These are phyloP conservation scores for Drosophila koepferae DNA, from an alignment of 2,888 invertebrate species.

Conservation along the genomic window DNA sequence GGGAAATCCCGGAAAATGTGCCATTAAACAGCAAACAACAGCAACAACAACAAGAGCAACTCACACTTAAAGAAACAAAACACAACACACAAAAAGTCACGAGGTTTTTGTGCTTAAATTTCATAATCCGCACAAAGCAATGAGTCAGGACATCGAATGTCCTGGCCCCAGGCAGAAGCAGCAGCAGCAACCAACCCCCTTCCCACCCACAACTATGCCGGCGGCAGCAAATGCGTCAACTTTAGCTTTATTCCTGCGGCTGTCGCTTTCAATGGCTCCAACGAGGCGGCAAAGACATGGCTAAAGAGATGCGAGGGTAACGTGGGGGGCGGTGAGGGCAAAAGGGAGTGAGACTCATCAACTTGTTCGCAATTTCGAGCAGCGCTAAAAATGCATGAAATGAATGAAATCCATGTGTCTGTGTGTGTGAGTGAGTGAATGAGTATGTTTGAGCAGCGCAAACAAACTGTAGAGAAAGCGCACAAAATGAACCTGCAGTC, in stretches of 20 bases:
- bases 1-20: slow-evolving; percentile 67
- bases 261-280: slow-evolving; percentile 69
- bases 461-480: slow-evolving; percentile 56
- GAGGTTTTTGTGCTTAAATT: slow-evolving; percentile 75
- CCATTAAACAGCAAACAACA: slow-evolving; percentile 73
- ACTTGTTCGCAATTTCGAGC: slow-evolving; percentile 61
- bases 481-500: slow-evolving; percentile 37
- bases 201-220: no score
- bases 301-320: not conserved
- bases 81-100: slow-evolving; percentile 55
- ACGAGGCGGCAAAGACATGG: slow-evolving; percentile 68
- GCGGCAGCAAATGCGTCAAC: slow-evolving; percentile 18
- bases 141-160: slow-evolving; percentile 58
- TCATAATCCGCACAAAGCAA: slow-evolving; percentile 79
- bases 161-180: slow-evolving; percentile 17
- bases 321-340: not conserved
- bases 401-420: slow-evolving; percentile 48
- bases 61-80: slow-evolving; percentile 27
- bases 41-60: slow-evolving; percentile 14
- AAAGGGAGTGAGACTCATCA: slow-evolving; percentile 39
- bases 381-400: slow-evolving; percentile 68
- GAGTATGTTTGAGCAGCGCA: slow-evolving; percentile 54
- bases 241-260: slow-evolving; percentile 35
- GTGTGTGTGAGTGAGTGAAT: slow-evolving; percentile 14
- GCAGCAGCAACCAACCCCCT: not conserved